Base-by-base conservation (phyloP, 2,113 vertebrate genomes). In the Gadus chalcogrammus region DNA sequence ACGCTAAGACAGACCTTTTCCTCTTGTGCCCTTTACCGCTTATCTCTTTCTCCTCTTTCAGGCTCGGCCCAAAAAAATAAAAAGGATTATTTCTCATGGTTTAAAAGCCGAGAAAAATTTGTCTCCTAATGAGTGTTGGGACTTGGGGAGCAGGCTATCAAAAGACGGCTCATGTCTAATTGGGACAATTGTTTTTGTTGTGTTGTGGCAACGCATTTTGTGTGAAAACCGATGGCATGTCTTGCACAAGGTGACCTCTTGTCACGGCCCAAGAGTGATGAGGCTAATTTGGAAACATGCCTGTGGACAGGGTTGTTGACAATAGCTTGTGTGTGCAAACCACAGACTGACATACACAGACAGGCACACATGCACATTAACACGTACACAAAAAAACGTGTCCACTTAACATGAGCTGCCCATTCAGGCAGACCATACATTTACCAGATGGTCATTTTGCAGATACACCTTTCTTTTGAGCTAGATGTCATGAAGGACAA, bases 231-330 rank as follows among this genome's bases (percentile, higher is more conserved):
- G 42, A 13, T 48, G 42, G 7, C 42, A 13, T 48, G 68, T 59
- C 67, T 24, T 24, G 16, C 8, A 71, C 73, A 84, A 88, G 81
- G 88, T 90, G 85, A 90, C 90, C 87, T 76, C 74, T 16, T 58
- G 70, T 27, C 20, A 28, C 35, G 80, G 76, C 80, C 55, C 7
- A 72, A 67, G 78, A 84, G 73, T 67, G 42, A 71, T 59, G 28
- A n/a, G 62, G 79, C 79, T 89, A 72, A 89, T 91, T 88, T 88
- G 64, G 28, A 80, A 83, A 75, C 77, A 81, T 56, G 73, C 67
- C 79, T 68, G 55, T 78, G 74, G 77, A 85, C 74, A 77, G 73
- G 75, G 65, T 69, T 15, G n/a, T 76, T 74, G 76, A 76, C 60
- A 28, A 71, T 61, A 73, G 64, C 64, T 48, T 7, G 0, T 24